phyloP scores from a whole-genome alignment of 2,113 vertebrate species.

The Onychostoma macrolepis region DNA sequence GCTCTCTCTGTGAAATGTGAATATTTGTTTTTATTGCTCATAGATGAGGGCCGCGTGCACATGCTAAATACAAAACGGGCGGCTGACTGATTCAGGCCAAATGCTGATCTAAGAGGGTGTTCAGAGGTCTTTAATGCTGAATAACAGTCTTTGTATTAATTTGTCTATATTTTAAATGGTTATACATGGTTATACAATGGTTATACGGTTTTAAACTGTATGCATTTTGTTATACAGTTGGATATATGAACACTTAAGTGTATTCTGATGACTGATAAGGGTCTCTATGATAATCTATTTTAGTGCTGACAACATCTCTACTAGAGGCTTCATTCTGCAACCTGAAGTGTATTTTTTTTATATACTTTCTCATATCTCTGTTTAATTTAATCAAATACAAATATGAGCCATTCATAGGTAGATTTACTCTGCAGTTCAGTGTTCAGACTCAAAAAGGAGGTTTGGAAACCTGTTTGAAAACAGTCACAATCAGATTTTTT shows the following conservation, averaged over 20 bases:
- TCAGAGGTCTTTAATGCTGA: background rate
- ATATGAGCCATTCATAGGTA: background rate
- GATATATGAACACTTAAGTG: background rate
- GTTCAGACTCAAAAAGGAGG: background rate
- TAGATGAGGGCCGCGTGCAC: background rate
- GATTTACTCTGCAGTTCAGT: background rate
- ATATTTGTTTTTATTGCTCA: constrained; percentile 50
- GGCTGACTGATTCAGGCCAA: background rate
- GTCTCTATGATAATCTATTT: background rate
- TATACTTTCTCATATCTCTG: background rate
- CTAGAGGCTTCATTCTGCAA: background rate
- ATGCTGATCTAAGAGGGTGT: background rate
- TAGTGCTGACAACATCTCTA: background rate
- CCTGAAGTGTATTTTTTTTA: background rate
- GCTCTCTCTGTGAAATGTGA: constrained; percentile 61
- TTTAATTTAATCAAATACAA: background rate
- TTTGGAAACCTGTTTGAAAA: background rate
- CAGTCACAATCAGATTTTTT: background rate
- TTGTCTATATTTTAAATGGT: too few relatives aligned
- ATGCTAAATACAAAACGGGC: background rate
- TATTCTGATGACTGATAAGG: background rate
- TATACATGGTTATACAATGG: too few relatives aligned
- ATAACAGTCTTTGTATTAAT: background rate
- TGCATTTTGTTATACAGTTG: background rate
- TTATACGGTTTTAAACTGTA: too few relatives aligned